These are phyloP conservation scores for Eufriesea mexicana DNA, from an alignment of 1,140 invertebrate genomes.

Conservation along the genomic window DNA sequence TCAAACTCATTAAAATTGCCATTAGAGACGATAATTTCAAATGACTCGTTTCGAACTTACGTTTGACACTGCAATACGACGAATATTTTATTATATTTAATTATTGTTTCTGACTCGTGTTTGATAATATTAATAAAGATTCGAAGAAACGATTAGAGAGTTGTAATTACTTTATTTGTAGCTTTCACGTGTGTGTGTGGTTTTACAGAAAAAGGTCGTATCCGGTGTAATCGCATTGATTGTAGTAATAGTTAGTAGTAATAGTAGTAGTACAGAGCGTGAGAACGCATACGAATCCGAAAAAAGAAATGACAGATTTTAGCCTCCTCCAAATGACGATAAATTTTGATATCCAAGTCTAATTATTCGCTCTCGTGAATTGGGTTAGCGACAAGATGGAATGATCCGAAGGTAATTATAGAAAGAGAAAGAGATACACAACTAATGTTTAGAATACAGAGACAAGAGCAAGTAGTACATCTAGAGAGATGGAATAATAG, in stretches of 20 bases:
- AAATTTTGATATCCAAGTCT: slow-evolving; percentile 40
- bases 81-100: not conserved
- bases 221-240: slow-evolving; percentile 74
- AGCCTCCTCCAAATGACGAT: slow-evolving; percentile 60
- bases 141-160: slow-evolving; percentile 66
- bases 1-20: not conserved
- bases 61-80: not conserved
- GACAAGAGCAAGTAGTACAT: slow-evolving; percentile 7
- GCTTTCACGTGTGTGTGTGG: slow-evolving; percentile 76
- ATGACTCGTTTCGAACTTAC: not conserved
- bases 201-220: slow-evolving; percentile 80
- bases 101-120: not conserved
- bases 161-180: slow-evolving; percentile 81
- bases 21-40: not conserved
- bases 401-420: slow-evolving; percentile 32
- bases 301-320: slow-evolving; percentile 71
- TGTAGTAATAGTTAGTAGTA: slow-evolving; percentile 53
- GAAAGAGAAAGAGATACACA: slow-evolving; percentile 34
- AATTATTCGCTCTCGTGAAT: slow-evolving; percentile 51
- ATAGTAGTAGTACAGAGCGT: slow-evolving; percentile 74
- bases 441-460: slow-evolving; percentile 37
- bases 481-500: slow-evolving; percentile 4
- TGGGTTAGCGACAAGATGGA: slow-evolving; percentile 48
- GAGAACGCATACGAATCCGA: slow-evolving; percentile 75
- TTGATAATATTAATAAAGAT: slow-evolving; percentile 47